Evolutionary conservation across 1,140 invertebrate species (phyloP).

Genomic region (Lordiphosa stackelbergi): DNA sequence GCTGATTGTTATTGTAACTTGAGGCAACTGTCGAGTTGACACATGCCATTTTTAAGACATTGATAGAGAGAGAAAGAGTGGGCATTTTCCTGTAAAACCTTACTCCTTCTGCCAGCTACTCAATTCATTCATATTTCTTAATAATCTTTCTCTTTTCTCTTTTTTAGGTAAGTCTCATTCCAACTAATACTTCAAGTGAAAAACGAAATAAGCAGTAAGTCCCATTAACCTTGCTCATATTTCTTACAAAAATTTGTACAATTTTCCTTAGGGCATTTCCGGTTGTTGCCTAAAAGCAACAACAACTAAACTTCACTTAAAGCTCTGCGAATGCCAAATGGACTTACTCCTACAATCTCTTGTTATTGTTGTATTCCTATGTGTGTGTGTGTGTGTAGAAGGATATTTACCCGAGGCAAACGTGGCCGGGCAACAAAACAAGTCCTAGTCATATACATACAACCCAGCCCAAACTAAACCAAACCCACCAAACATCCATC

Average conservation of each 20-base stretch:
- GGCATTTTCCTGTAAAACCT: no score
- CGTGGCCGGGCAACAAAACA: conserved; percentile 59
- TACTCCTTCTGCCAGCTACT: no score
- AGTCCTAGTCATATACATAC: conserved; percentile 35
- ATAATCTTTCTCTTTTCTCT: no score
- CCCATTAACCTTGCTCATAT: conserved; percentile 9
- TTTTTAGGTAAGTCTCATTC: not conserved
- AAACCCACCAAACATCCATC: conserved; percentile 16
- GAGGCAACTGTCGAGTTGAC: no score
- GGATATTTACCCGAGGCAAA: conserved; percentile 56
- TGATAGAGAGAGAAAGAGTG: no score
- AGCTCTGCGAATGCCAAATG: conserved; percentile 25
- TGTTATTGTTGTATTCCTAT: conserved; percentile 28
- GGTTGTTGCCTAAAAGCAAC: conserved; percentile 29
- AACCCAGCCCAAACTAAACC: not conserved
- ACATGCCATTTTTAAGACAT: no score
- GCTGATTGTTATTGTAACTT: no score
- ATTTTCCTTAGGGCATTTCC: conserved; percentile 2
- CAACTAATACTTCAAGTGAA: not conserved
- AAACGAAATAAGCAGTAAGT: conserved; percentile 13
- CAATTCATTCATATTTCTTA: no score
- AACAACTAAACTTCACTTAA: conserved; percentile 24
- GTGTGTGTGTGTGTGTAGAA: conserved; percentile 12
- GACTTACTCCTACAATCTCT: conserved; percentile 46
- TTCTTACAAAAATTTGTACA: no score